phyloP scores from a whole-genome alignment of 2,888 invertebrate genomes.

The Kuschelorhynchus macadamiae region DNA sequence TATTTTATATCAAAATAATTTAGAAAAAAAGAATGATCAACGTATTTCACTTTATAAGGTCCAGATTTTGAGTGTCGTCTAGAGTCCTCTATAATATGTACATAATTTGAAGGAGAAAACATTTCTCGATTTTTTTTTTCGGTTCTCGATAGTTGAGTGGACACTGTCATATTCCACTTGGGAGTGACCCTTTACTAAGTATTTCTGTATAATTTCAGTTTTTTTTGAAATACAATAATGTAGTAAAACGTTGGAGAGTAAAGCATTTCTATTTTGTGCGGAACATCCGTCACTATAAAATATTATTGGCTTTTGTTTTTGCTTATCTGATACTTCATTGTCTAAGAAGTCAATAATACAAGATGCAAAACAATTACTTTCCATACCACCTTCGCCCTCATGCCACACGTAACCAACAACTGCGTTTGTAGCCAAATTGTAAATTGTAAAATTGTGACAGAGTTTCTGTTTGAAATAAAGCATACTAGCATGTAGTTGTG shows the following conservation, averaged over 20 bases:
- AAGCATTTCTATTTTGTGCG: slow-evolving; percentile 29
- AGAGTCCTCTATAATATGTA: slow-evolving; percentile 17
- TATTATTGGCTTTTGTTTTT: slow-evolving; percentile 35
- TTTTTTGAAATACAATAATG: slow-evolving; percentile 17
- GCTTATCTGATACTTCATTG: slow-evolving; percentile 22
- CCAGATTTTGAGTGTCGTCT: slow-evolving; percentile 25
- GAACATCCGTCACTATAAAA: slow-evolving; percentile 47
- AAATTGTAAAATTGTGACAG: slow-evolving; percentile 46
- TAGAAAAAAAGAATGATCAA: slow-evolving; percentile 41
- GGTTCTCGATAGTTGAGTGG: no score
- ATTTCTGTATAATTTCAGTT: not conserved
- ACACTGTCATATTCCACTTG: no score
- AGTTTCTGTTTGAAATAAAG: slow-evolving; percentile 47
- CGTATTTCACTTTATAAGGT: slow-evolving; percentile 36
- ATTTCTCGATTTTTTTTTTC: slow-evolving; percentile 24
- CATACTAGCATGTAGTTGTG: slow-evolving; percentile 38
- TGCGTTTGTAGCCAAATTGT: slow-evolving; percentile 33
- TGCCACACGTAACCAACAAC: slow-evolving; percentile 53
- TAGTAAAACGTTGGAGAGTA: slow-evolving; percentile 21
- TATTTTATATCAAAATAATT: slow-evolving; percentile 42
- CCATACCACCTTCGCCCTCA: slow-evolving; percentile 50
- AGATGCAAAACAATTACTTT: slow-evolving; percentile 39
- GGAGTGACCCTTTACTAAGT: no score
- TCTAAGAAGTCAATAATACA: slow-evolving; percentile 41
- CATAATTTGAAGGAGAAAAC: slow-evolving; percentile 25